Conservation (phyloP, 2,888 invertebrate species). For the Ellobium chinense region DNA sequence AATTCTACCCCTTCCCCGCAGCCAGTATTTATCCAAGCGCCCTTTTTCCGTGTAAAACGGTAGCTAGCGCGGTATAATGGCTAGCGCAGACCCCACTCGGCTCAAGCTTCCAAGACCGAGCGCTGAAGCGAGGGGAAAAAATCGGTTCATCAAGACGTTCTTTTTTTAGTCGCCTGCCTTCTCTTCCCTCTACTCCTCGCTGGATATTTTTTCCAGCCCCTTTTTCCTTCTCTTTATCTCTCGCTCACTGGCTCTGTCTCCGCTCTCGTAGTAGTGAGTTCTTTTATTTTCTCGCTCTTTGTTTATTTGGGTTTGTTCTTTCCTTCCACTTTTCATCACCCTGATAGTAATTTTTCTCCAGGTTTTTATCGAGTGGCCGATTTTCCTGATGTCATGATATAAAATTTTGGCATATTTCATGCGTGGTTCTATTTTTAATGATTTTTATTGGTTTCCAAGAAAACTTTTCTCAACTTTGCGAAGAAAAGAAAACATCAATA, state of each 20-base stretch:
- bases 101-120: constrained; percentile 17
- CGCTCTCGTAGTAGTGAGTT: not conserved
- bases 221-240: not conserved
- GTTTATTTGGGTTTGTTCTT: not conserved
- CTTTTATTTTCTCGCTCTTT: not conserved
- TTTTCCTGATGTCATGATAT: no score
- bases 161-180: constrained; percentile 16
- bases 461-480: no score
- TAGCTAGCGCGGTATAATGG: constrained; percentile 3
- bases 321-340: not conserved
- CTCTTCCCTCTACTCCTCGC: not conserved
- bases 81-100: constrained; percentile 21
- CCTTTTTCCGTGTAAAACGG: constrained; percentile 18
- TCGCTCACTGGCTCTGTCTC: not conserved
- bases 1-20: not conserved
- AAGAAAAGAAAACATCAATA: no score
- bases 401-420: no score
- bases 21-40: constrained; percentile 6
- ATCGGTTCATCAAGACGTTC: constrained; percentile 20
- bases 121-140: constrained; percentile 21
- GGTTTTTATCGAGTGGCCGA: no score
- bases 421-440: no score
- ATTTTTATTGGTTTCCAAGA: no score
- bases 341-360: not conserved
- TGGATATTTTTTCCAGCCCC: not conserved